Base-by-base conservation (phyloP, 2,797 vertebrate genomes). In the Hylomyscus alleni region DNA sequence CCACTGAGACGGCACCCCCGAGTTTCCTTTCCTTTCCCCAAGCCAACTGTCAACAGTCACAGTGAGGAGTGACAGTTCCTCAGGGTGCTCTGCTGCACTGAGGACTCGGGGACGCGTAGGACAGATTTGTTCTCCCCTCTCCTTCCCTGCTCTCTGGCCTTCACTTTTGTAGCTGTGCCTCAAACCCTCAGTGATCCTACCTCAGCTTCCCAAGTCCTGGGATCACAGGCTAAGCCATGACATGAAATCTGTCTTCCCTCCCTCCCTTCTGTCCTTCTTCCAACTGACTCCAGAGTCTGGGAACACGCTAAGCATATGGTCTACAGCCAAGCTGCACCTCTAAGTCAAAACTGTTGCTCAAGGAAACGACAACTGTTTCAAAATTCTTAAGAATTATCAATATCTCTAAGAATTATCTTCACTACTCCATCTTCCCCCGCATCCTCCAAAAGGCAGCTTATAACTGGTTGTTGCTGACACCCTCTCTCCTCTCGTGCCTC, bases 331-430 rank as follows among this genome's bases (percentile, higher is more conserved):
- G 58, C 31, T 50, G 24, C 31, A 78, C n/a, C 73, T 37, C 29
- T 9, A n/a, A 40, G n/a, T 83, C 34, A 22, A 62, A 86, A 31
- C 6, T 60, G 91, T 82, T 93, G 54, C 67, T 81, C 52, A 54
- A 83, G 31, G 37, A 93, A 95, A 54, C 87, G 47, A 40, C 34
- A 95, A 91, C 56, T 40, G 31, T 82, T 84, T 84, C 69, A 58
- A 58, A 65, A 47, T 11, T n/a, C 19, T 65, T 95, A 69, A n/a
- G 34, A 69, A 72, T 90, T 93, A 85, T 37, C 6, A 81, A 94
- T 92, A 92, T 90, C 37, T 90, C 44, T 50, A 24, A 88, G 83
- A 83, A 89, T 83, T 52, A 34, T 60, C n/a, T 92, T 95, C 26
- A 80, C 65, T 52, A 72, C 37, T 47, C 4, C 24, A 29, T 83